phyloP scores from a whole-genome alignment of 1,140 invertebrate genomes.

The Drosophila seguyi region DNA sequence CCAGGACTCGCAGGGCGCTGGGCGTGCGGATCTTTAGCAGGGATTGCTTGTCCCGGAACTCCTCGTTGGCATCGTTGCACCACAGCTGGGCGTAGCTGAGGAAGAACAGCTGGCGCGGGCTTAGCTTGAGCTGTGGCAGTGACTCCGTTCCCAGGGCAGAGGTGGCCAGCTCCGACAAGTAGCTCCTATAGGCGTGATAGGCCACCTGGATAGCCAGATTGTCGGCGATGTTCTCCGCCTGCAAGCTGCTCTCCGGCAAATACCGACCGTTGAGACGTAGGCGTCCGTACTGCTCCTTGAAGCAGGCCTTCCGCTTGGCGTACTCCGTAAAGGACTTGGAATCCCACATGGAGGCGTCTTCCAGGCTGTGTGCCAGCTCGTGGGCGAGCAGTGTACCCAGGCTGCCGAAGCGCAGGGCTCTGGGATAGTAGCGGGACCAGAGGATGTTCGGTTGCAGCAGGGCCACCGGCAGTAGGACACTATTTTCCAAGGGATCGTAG shows the following conservation, averaged over 20 bases:
- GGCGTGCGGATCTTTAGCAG: slow-evolving; percentile 70
- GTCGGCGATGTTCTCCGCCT: slow-evolving; percentile 92
- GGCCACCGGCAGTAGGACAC: slow-evolving; percentile 60
- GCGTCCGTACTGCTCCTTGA: slow-evolving; percentile 68
- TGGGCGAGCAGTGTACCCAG: slow-evolving; percentile 88
- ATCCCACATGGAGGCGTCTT: slow-evolving; percentile 82
- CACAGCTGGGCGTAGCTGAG: slow-evolving; percentile 88
- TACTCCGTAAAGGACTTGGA: slow-evolving; percentile 47
- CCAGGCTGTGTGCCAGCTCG: slow-evolving; percentile 88
- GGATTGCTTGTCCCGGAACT: slow-evolving; percentile 69
- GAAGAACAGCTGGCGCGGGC: slow-evolving; percentile 89
- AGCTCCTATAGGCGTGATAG: slow-evolving; percentile 86
- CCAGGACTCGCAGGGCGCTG: slow-evolving; percentile 60
- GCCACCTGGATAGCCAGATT: slow-evolving; percentile 88
- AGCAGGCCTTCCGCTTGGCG: slow-evolving; percentile 61
- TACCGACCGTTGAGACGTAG: slow-evolving; percentile 72
- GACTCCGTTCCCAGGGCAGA: slow-evolving; percentile 69
- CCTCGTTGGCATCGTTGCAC: slow-evolving; percentile 65
- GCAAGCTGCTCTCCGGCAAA: slow-evolving; percentile 88
- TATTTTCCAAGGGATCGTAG: slow-evolving; percentile 49
- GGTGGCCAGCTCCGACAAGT: slow-evolving; percentile 44
- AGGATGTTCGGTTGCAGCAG: slow-evolving; percentile 75
- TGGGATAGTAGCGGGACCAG: slow-evolving; percentile 74
- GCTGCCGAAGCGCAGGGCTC: slow-evolving; percentile 86
- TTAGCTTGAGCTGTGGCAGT: slow-evolving; percentile 86